These are phyloP conservation scores for Larimichthys crocea DNA, from an alignment of 2,113 vertebrate species.

Conservation along the genomic window DNA sequence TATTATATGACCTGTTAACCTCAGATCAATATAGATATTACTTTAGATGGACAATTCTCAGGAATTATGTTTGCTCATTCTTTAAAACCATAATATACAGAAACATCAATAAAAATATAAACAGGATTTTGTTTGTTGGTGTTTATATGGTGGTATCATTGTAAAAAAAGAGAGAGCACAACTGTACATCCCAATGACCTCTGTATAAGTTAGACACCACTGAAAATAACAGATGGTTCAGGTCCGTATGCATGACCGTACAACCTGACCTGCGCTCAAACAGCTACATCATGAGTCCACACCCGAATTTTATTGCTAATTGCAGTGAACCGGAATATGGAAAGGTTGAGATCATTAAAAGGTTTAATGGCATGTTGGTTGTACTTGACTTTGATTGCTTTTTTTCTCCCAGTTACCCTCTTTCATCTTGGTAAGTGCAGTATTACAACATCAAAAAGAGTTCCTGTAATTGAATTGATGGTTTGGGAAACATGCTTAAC, in stretches of 20 bases:
- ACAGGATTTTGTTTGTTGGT: background rate
- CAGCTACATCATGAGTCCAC: conserved; percentile 50
- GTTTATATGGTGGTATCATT: background rate
- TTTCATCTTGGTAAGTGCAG: conserved; percentile 34
- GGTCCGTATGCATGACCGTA: conserved; percentile 38
- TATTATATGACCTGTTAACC: background rate
- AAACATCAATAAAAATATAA: too few species aligned
- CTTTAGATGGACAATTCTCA: background rate
- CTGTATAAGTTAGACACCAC: conserved; percentile 39
- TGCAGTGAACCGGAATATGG: conserved; percentile 61
- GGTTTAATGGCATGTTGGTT: conserved; percentile 58
- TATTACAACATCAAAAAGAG: conserved; percentile 23
- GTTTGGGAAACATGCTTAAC: conserved; percentile 19
- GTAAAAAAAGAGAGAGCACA: background rate
- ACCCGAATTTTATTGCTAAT: conserved; percentile 70
- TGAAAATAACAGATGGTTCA: conserved; percentile 59
- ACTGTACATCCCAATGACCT: conserved; percentile 5
- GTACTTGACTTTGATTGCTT: conserved; percentile 63
- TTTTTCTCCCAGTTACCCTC: conserved; percentile 19
- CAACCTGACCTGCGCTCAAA: conserved; percentile 59
- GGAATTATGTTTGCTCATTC: background rate
- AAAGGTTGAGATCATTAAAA: conserved; percentile 65
- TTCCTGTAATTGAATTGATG: background rate
- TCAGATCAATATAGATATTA: background rate
- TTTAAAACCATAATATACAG: too few species aligned